phyloP scores from a whole-genome alignment of 2,797 vertebrate genomes.

The Artibeus jamaicensis region DNA sequence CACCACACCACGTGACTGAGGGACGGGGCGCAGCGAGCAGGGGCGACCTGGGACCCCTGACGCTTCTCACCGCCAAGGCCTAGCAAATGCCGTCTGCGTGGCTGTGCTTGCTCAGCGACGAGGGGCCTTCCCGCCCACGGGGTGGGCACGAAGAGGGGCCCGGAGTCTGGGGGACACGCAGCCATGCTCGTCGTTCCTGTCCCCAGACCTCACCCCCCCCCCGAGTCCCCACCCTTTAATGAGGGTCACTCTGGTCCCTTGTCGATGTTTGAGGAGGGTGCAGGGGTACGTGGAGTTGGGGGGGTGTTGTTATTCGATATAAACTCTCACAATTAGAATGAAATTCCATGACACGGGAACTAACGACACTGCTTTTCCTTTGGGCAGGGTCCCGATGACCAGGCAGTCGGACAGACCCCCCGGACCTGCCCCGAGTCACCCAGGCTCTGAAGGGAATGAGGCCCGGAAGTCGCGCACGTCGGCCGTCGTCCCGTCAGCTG shows the following conservation, averaged over 20 bases:
- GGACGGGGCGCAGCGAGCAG: no score
- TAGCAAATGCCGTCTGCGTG: rapidly evolving
- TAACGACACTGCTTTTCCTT: neutral
- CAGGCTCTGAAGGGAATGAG: neutral
- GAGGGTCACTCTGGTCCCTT: neutral
- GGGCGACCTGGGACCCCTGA: no score
- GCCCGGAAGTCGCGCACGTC: no score
- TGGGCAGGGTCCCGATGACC: neutral
- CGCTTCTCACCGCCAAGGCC: no score
- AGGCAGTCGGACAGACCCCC: neutral
- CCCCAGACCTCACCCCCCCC: neutral
- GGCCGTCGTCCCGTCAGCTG: no score
- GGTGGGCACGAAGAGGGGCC: no score
- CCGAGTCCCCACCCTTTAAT: neutral
- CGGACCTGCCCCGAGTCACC: neutral
- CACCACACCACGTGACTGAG: neutral
- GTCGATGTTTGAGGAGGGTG: neutral
- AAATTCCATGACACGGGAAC: neutral
- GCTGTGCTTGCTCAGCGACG: no score
- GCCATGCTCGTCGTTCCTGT: neutral
- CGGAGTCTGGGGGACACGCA: neutral
- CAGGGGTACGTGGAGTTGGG: neutral
- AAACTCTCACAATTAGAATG: neutral
- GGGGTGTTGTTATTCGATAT: neutral
- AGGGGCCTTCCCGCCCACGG: no score